These are phyloP conservation scores for Cheilosia pagana DNA, from an alignment of 2,888 invertebrate genomes.

Conservation along the genomic window DNA sequence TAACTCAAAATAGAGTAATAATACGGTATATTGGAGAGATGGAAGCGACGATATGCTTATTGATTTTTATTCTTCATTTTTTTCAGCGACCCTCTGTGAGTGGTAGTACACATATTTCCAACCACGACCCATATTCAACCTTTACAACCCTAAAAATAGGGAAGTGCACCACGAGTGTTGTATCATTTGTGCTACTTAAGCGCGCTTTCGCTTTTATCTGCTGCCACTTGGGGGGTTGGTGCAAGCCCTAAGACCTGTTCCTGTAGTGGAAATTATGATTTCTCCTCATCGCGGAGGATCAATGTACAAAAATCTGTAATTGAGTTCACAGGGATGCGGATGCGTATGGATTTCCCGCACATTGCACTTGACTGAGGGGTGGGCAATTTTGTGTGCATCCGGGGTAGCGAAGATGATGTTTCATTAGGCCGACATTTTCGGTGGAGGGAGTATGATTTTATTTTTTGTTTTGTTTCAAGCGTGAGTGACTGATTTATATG, in stretches of 20 bases:
- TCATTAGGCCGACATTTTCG: slow-evolving; percentile 37
- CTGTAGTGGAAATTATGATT: slow-evolving; percentile 49
- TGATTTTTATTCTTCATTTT: slow-evolving; percentile 46
- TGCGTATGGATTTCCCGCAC: slow-evolving; percentile 23
- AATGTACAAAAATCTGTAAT: slow-evolving; percentile 55
- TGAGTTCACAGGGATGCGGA: slow-evolving; percentile 52
- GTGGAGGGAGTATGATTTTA: neutral
- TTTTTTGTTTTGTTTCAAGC: slow-evolving; percentile 52
- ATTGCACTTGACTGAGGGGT: slow-evolving; percentile 52
- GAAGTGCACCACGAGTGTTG: slow-evolving; percentile 28
- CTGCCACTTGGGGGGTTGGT: slow-evolving; percentile 62
- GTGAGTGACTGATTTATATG: slow-evolving; percentile 35
- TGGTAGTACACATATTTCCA: neutral
- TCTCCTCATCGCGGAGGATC: slow-evolving; percentile 46
- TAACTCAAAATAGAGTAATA: slow-evolving; percentile 59
- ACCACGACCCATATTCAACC: slow-evolving; percentile 65
- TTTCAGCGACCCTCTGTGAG: slow-evolving; percentile 6
- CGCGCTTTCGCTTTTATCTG: slow-evolving; percentile 66
- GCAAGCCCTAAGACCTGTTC: neutral
- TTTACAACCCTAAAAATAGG: slow-evolving; percentile 54
- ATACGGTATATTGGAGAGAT: slow-evolving; percentile 36
- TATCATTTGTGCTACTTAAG: slow-evolving; percentile 42
- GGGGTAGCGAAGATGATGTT: slow-evolving; percentile 18
- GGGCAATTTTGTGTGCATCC: slow-evolving; percentile 1
- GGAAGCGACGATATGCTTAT: slow-evolving; percentile 59